Conservation (phyloP, 2,113 vertebrate species). For the Muscicapa adusta region DNA sequence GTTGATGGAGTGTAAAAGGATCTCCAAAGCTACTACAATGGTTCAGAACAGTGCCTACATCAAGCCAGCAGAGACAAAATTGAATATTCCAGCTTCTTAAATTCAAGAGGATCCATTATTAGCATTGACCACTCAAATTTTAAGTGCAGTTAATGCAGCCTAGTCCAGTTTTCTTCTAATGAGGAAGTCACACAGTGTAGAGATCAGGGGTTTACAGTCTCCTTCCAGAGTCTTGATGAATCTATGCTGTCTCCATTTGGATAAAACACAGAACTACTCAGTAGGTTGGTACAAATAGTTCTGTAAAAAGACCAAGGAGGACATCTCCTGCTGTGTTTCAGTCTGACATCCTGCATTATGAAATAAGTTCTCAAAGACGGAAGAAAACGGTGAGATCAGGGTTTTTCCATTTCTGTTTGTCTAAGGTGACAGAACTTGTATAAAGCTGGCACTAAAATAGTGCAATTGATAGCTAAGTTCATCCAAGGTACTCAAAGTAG, state of each 20-base stretch:
- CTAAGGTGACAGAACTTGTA: slow-evolving; percentile 28
- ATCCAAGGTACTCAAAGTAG: slow-evolving; percentile 7
- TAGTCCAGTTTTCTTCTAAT: neutral
- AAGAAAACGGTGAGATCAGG: slow-evolving; percentile 27
- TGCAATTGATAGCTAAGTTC: slow-evolving; percentile 27
- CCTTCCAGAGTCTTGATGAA: neutral
- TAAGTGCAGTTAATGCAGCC: neutral
- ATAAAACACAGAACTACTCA: neutral
- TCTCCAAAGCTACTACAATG: neutral
- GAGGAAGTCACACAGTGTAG: neutral
- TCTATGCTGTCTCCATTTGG: neutral
- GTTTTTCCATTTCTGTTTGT: slow-evolving; percentile 59
- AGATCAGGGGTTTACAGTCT: neutral
- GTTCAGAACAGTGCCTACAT: neutral
- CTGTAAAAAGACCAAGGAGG: neutral
- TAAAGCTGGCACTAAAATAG: slow-evolving; percentile 28
- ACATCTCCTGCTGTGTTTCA: neutral
- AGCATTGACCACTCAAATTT: neutral
- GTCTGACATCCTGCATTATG: neutral
- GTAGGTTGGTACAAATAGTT: neutral
- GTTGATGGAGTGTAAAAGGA: neutral
- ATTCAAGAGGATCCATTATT: neutral
- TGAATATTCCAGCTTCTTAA: neutral
- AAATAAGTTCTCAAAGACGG: neutral
- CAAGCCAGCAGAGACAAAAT: neutral